Evolutionary conservation across 2,888 invertebrate species (phyloP).

Genomic region (Papilio demoleus): DNA sequence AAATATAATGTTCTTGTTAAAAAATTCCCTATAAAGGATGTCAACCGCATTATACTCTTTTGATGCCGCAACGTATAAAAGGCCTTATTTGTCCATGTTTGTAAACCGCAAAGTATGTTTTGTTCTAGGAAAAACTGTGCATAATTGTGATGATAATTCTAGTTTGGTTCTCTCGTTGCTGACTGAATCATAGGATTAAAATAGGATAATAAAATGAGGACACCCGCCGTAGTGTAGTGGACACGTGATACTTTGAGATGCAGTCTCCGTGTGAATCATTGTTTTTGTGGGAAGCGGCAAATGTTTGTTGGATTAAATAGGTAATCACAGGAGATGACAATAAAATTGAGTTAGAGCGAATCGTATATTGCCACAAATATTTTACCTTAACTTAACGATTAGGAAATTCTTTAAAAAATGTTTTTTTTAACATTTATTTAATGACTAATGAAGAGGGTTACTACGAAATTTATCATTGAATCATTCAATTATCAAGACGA

Average conservation of each 20-base stretch:
- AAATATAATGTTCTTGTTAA: constrained; percentile 27
- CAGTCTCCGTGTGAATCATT: constrained; percentile 44
- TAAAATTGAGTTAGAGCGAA: not conserved
- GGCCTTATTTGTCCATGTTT: constrained; percentile 36
- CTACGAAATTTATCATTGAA: constrained; percentile 39
- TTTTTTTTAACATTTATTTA: constrained; percentile 20
- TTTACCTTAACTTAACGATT: too few relatives aligned
- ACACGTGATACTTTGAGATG: constrained; percentile 50
- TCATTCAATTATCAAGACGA: constrained; percentile 40
- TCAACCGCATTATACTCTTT: constrained; percentile 25
- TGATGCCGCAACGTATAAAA: constrained; percentile 20
- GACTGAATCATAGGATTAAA: constrained; percentile 67
- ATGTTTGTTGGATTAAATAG: not conserved
- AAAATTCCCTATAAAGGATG: constrained; percentile 22
- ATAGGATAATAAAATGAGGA: constrained; percentile 67
- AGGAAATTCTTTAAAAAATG: not conserved
- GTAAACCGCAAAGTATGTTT: constrained; percentile 38
- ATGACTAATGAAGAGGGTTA: constrained; percentile 40
- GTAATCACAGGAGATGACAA: constrained; percentile 10
- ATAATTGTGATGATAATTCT: constrained; percentile 51
- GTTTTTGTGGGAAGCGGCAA: constrained; percentile 30
- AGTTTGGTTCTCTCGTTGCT: constrained; percentile 50
- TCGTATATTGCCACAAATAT: not conserved
- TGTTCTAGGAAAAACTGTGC: constrained; percentile 42
- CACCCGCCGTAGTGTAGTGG: constrained; percentile 48